These are phyloP conservation scores for Molossus molossus DNA, from an alignment of 2,797 vertebrate species.

Conservation along the genomic window DNA sequence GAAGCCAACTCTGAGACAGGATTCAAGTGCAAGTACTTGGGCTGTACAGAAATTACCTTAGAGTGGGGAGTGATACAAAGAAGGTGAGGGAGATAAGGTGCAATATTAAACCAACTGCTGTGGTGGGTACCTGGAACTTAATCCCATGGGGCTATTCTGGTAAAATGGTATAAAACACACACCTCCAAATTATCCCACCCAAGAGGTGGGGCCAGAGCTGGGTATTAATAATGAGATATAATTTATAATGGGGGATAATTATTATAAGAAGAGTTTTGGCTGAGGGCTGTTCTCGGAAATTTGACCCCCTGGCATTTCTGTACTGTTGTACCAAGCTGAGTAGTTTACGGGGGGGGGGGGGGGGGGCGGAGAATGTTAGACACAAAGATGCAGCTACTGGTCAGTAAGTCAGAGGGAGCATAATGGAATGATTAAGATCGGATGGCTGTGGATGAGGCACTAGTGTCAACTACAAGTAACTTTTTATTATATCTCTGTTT, in stretches of 20 bases:
- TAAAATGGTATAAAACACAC: slow-evolving; percentile 24
- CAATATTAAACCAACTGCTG: slow-evolving; percentile 31
- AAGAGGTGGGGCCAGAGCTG: not conserved
- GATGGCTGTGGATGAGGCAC: not conserved
- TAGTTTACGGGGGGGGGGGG: not conserved
- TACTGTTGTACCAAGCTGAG: not conserved
- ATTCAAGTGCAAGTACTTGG: not conserved
- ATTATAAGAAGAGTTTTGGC: slow-evolving; percentile 40
- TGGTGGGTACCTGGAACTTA: not conserved
- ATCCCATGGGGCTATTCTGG: not conserved
- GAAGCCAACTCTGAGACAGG: slow-evolving; percentile 27
- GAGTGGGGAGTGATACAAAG: not conserved
- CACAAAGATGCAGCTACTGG: not conserved
- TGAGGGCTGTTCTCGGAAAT: slow-evolving; percentile 25
- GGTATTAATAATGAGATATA: slow-evolving; percentile 1
- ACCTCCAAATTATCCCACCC: slow-evolving; percentile 34
- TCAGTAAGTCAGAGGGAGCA: not conserved
- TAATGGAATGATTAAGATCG: not conserved
- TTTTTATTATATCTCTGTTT: not conserved
- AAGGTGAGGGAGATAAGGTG: not conserved
- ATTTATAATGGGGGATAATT: slow-evolving; percentile 47
- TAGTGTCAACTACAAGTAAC: slow-evolving; percentile 16
- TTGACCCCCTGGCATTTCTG: slow-evolving; percentile 41
- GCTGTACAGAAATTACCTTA: not conserved
- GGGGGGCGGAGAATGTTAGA: too few species aligned